These are phyloP conservation scores for Progne subis DNA, from an alignment of 2,113 vertebrate genomes.

Conservation along the genomic window DNA sequence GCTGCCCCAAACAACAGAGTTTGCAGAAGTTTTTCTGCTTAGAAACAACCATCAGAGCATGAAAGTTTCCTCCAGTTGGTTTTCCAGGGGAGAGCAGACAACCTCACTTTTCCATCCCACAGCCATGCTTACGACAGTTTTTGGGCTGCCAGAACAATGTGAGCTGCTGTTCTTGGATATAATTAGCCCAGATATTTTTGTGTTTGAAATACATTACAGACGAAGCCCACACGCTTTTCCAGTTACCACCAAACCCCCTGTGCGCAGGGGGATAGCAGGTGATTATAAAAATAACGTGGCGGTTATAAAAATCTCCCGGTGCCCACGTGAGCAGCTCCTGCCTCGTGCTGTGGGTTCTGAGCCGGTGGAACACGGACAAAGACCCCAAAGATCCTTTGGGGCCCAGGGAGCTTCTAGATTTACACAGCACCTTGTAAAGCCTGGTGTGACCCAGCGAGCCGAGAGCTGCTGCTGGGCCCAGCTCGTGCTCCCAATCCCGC, in stretches of 20 bases:
- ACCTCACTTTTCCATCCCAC: neutral
- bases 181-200: conserved; percentile 26
- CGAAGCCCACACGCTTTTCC: neutral
- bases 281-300: neutral
- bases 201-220: neutral
- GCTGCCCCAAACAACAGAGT: neutral
- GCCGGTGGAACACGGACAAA: conserved; percentile 22
- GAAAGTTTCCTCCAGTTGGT: neutral
- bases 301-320: neutral
- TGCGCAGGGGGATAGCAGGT: neutral
- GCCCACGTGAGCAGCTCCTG: neutral
- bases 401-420: neutral
- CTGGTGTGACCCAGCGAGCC: neutral
- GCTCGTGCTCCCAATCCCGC: neutral
- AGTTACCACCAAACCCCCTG: neutral
- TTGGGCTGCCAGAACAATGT: neutral
- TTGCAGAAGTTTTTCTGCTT: neutral
- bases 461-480: neutral
- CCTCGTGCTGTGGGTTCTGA: neutral
- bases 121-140: neutral
- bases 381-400: neutral
- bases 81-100: neutral
- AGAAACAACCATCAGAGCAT: neutral
- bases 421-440: neutral
- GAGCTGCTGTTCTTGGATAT: neutral